Evolutionary conservation across 2,888 invertebrate species (phyloP), one percentile per base, ranked within the genome.

Genomic region (Nipponacmea schrenckii): DNA sequence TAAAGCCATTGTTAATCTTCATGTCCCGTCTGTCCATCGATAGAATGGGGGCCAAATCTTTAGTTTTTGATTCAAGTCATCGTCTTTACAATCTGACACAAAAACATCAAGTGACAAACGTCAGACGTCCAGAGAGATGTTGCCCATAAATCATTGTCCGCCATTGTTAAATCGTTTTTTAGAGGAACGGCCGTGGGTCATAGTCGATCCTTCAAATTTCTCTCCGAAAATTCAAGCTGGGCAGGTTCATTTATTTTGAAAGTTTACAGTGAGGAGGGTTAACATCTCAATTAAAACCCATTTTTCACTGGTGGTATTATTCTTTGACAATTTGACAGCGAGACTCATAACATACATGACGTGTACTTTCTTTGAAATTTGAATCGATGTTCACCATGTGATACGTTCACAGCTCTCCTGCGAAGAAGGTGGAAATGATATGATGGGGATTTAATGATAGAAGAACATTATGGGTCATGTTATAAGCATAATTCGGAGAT

Each of bases 101-200:
- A 56, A 56, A 56, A 56, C 56, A 56, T 7, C 56, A 24, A 56
- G 56, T 24, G 56, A 24, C 56, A 24, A 24, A 20, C 56, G 20
- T 24, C 24, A 56, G 56, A 39, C 39, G 39, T 39, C 56, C 24
- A 24, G 56, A 24, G 56, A 56, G 56, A 56, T 24, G 56, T 24
- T 24, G 14, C 20, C 56, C 20, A 56, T 56, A 56, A 56, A 56
- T 56, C 56, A 56, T 56, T 24, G 20, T 24, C 24, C 20, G 20
- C 56, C 24, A 56, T 56, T 56, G 56, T 56, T 56, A 5, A 56
- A 12, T 20, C 24, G 24, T 56, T 56, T 56, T 56, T 39, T 39
- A 7, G 56, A 56, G 56, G 56, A 56, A 56, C 56, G 56, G 56
- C 20, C 56, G 56, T 56, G 56, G 56, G 56, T 24, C 20, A 56